phyloP scores from a whole-genome alignment of 2,797 vertebrate genomes.

The Phoxinus dragarum region DNA sequence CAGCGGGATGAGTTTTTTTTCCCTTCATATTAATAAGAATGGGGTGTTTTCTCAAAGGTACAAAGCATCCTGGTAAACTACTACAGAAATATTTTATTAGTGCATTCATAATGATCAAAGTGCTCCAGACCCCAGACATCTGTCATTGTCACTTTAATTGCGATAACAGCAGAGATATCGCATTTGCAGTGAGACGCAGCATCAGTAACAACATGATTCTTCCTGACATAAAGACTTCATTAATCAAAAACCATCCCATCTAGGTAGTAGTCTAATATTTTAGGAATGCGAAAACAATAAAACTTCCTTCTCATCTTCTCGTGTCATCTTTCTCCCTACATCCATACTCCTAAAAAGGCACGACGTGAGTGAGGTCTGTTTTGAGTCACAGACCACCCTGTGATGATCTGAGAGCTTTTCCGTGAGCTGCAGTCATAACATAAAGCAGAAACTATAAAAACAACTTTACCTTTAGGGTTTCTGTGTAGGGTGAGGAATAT shows the following conservation, averaged over 20 bases:
- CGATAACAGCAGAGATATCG: neutral
- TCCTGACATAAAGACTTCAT: neutral
- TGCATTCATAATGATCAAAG: conserved; percentile 18
- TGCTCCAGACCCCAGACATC: neutral
- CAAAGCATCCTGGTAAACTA: neutral
- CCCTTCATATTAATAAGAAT: neutral
- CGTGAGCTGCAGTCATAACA: conserved; percentile 30
- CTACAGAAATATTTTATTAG: conserved; percentile 14
- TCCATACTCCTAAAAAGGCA: conserved; percentile 35
- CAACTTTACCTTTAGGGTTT: conserved; percentile 24
- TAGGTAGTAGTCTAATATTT: neutral
- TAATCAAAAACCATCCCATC: neutral
- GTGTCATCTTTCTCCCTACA: conserved; percentile 1
- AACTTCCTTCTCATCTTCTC: neutral
- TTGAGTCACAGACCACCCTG: neutral
- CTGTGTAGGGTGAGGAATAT: neutral
- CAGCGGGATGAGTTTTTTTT: neutral
- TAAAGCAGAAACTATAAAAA: conserved; percentile 22
- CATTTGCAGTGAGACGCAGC: neutral
- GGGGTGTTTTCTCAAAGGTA: conserved; percentile 1
- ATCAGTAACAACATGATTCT: neutral
- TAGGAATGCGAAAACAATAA: neutral
- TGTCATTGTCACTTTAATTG: neutral
- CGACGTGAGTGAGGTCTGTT: neutral
- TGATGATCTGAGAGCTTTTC: conserved; percentile 12